Evolutionary conservation across 2,797 vertebrate genomes (phyloP), one percentile per base, ranked within the genome.

Genomic region (Chelmon rostratus): DNA sequence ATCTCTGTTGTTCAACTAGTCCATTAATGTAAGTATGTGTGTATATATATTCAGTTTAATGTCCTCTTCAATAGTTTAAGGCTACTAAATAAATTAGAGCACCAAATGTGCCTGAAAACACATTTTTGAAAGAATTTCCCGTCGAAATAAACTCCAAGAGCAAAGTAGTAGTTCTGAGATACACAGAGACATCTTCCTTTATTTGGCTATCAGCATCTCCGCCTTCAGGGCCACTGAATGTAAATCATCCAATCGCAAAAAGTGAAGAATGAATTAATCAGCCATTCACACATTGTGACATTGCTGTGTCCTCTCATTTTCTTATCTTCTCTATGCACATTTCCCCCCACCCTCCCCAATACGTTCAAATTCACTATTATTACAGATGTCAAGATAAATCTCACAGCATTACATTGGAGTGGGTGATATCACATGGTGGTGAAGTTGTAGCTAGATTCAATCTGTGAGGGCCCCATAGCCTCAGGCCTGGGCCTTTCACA

Each of bases 201-300:
- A 71, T 90, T 91, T 85, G 52, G 74, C 79, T 84, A 76, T 88
- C 62, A 68, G 59, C 67, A 23, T 82, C 83, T 88, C 38, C 2
- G 80, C 79, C 86, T 86, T 66, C 57, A 44, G 85, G 79, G 76
- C 47, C 3, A 1, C 68, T 78, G 74, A 81, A 84, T 89, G 78
- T 82, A 89, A 89, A 90, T 89, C 87, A 78, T 77, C 86, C 90
- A 84, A 85, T 93, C 57, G 49, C 67, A 73, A 85, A 73, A 90
- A 66, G 75, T 79, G 79, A 89, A 89, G 83, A 88, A 88, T 76
- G 79, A 91, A 93, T 92, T 88, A 89, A 93, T 92, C 91, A 87
- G 69, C 86, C 88, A 78, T 85, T 91, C 88, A 83, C 81, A 81
- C 90, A 85, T 85, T 71, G 82, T 88, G 88, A 87, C 91, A 88